Evolutionary conservation across 2,797 vertebrate genomes (phyloP).

Genomic region (Echeneis naucrates): DNA sequence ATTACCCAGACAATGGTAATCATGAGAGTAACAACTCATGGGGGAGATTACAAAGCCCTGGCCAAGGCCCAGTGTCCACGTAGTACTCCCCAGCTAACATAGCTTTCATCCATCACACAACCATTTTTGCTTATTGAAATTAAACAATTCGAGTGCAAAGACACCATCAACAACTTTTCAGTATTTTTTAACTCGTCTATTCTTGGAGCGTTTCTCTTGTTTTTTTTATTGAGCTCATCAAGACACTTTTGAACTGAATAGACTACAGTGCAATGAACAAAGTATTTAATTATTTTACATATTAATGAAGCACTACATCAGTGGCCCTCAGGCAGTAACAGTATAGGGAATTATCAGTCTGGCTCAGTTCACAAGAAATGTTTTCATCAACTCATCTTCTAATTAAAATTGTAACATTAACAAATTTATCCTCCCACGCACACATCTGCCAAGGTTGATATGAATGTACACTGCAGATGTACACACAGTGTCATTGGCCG

Average conservation of each 20-base stretch:
- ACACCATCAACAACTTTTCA: background rate
- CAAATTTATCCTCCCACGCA: slow-evolving; percentile 8
- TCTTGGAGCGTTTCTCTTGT: background rate
- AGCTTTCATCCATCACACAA: slow-evolving; percentile 19
- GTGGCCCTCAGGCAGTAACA: slow-evolving; percentile 11
- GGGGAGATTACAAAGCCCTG: slow-evolving; percentile 20
- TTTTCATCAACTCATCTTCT: slow-evolving; percentile 16
- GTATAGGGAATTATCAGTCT: slow-evolving; percentile 23
- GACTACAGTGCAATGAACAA: background rate
- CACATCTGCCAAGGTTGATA: background rate
- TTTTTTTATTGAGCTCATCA: background rate
- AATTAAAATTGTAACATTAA: slow-evolving; percentile 20
- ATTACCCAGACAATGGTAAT: slow-evolving; percentile 44
- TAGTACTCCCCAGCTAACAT: slow-evolving; percentile 20
- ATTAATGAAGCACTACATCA: slow-evolving; percentile 22
- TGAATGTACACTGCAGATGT: background rate
- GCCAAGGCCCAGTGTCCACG: slow-evolving; percentile 22
- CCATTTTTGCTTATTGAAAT: background rate
- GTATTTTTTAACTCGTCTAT: background rate
- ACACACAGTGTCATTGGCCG: background rate
- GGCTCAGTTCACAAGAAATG: slow-evolving; percentile 27
- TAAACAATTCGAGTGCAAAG: slow-evolving; percentile 23
- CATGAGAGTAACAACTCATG: slow-evolving; percentile 41
- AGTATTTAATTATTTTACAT: slow-evolving; percentile 13
- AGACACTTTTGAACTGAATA: background rate